A percentile compares a stretch with the other conserved stretches of the same genome.
phyloP scores from a whole-genome alignment of 2,113 vertebrate genomes.

The cattle (Bos taurus) region ARS-UCD2.0 NC_037333.1:46187501-46188000 shows the following conservation, averaged over 20 bases:
- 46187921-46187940: background rate
- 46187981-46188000: background rate
- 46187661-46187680: slow-evolving; percentile 35
- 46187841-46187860: background rate
- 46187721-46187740: slow-evolving; percentile 18
- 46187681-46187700: slow-evolving; percentile 41
- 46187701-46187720: slow-evolving; percentile 27
- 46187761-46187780: slow-evolving; percentile 34
- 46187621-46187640: too few species aligned
- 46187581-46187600: too few species aligned
- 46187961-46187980: background rate
- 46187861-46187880: background rate
- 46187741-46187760: slow-evolving; percentile 1
- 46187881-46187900: background rate
- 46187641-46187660: background rate
- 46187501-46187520: background rate
- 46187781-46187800: slow-evolving; percentile 53
- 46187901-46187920: background rate
- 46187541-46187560: too few species aligned
- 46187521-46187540: background rate
- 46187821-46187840: slow-evolving; percentile 25
- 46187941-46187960: background rate
- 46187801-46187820: slow-evolving; percentile 57
- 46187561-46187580: too few species aligned
- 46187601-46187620: too few species aligned